These are phyloP conservation scores for Lycaena phlaeas DNA, from an alignment of 2,888 invertebrate species.

Conservation along the genomic window DNA sequence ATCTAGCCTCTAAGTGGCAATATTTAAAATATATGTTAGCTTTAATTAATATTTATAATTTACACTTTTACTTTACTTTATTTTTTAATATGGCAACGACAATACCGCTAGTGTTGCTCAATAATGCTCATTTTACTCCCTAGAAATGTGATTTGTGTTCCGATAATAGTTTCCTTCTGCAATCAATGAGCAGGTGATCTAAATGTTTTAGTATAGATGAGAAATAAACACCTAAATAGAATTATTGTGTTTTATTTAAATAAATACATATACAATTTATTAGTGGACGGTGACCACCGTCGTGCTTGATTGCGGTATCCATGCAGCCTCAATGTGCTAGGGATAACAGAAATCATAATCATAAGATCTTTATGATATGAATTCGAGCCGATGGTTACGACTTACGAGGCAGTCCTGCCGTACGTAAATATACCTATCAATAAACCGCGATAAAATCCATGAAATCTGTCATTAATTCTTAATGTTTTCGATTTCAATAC, in stretches of 20 bases:
- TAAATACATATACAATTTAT: neutral
- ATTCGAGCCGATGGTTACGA: no score
- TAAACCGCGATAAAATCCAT: no score
- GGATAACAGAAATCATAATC: no score
- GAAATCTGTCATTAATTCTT: no score
- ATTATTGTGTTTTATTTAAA: slow-evolving; percentile 32
- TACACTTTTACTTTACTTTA: slow-evolving; percentile 12
- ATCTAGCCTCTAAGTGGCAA: slow-evolving; percentile 23
- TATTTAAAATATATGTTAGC: slow-evolving; percentile 26
- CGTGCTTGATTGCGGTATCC: no score
- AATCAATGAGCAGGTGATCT: slow-evolving; percentile 37
- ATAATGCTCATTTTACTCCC: slow-evolving; percentile 54
- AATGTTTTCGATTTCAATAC: no score
- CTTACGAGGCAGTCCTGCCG: no score
- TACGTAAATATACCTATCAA: no score
- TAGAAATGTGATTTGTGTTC: slow-evolving; percentile 29
- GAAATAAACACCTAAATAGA: slow-evolving; percentile 67
- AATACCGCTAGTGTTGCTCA: slow-evolving; percentile 67
- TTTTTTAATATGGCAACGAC: slow-evolving; percentile 50
- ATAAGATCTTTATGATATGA: no score
- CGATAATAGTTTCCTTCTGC: slow-evolving; percentile 32
- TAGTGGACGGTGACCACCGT: no score
- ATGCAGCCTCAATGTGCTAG: no score
- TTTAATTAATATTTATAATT: slow-evolving; percentile 26
- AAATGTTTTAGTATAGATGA: slow-evolving; percentile 56